phyloP scores from a whole-genome alignment of 2,888 invertebrate genomes.

The Perdita meconis region DNA sequence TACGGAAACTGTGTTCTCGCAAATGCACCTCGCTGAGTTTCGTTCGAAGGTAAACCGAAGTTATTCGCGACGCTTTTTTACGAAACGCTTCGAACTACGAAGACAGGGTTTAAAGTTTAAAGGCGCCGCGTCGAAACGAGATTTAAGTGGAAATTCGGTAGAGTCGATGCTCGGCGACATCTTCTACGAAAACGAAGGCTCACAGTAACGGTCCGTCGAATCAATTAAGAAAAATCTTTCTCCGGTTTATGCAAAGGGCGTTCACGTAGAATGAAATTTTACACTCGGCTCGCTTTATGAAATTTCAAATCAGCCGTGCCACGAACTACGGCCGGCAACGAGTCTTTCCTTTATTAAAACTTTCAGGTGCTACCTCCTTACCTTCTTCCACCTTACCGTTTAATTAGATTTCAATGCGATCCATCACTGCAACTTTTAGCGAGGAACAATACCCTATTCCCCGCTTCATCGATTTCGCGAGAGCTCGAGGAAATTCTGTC shows the following conservation, averaged over 20 bases:
- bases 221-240: conserved; percentile 18
- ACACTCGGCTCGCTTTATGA: conserved; percentile 15
- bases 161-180: neutral
- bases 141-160: neutral
- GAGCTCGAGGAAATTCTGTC: neutral
- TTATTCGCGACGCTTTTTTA: conserved; percentile 23
- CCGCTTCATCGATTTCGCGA: neutral
- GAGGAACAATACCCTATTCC: neutral
- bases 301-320: conserved; percentile 16
- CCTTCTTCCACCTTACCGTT: neutral
- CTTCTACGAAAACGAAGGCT: neutral
- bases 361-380: neutral
- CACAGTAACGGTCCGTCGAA: conserved; percentile 7
- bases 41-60: conserved; percentile 32
- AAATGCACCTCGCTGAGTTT: conserved; percentile 20
- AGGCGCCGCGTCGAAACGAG: neutral
- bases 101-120: conserved; percentile 8
- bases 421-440: neutral
- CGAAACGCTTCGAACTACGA: conserved; percentile 18
- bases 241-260: conserved; percentile 13
- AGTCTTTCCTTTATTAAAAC: conserved; percentile 29
- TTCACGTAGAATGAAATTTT: conserved; percentile 15
- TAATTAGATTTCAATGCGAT: conserved; percentile 7
- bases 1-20: conserved; percentile 43
- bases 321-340: neutral